phyloP scores from a whole-genome alignment of 2,888 invertebrate species.

The Cheilosia grossa region DNA sequence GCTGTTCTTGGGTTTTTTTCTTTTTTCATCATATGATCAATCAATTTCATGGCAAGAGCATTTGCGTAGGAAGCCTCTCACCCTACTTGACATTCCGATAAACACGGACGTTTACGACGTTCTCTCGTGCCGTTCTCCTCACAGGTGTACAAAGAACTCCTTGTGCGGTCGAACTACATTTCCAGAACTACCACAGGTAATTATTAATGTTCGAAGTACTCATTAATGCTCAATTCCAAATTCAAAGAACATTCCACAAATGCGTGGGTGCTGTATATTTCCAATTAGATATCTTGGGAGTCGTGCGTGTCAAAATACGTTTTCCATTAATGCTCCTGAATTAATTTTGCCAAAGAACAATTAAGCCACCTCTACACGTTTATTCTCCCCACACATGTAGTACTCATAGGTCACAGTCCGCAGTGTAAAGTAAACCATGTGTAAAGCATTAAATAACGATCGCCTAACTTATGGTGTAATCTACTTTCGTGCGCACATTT shows the following conservation, averaged over 20 bases:
- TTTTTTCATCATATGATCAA: too few relatives aligned
- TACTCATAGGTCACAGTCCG: not conserved
- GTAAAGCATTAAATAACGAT: conserved; percentile 38
- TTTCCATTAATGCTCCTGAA: conserved; percentile 22
- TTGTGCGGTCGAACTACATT: conserved; percentile 10
- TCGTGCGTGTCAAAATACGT: conserved; percentile 28
- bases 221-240: conserved; percentile 18
- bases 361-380: not conserved
- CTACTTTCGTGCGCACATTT: conserved; percentile 10
- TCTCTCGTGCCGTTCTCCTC: not conserved
- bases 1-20: too few relatives aligned
- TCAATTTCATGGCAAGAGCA: too few relatives aligned
- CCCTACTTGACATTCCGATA: too few relatives aligned
- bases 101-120: not conserved
- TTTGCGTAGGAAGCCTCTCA: too few relatives aligned
- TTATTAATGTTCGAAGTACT: conserved; percentile 22
- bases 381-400: not conserved
- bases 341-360: conserved; percentile 17
- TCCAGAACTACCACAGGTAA: conserved; percentile 14
- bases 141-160: conserved; percentile 1
- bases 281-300: not conserved
- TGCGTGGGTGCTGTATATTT: not conserved
- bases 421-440: not conserved
- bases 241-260: conserved; percentile 1
- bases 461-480: conserved; percentile 9